These are phyloP conservation scores for Panorpa germanica DNA, from an alignment of 2,888 invertebrate genomes.

Conservation along the genomic window DNA sequence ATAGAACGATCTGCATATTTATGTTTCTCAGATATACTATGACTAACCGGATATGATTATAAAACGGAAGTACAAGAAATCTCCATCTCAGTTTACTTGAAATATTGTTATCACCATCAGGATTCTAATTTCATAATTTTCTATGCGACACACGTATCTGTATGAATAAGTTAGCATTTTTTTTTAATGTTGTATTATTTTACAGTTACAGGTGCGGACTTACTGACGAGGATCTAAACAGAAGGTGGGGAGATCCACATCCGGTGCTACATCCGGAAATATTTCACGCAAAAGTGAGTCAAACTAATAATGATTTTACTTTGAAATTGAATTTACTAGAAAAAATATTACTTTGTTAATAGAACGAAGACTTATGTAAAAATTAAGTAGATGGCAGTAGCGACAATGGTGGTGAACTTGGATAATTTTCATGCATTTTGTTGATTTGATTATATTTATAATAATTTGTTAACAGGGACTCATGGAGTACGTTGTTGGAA, in stretches of 20 bases:
- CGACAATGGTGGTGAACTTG: slow-evolving; percentile 10
- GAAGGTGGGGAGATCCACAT: slow-evolving; percentile 65
- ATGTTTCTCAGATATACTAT: too few relatives aligned
- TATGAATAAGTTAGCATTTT: too few relatives aligned
- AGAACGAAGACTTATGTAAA: neutral
- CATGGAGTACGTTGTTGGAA: slow-evolving; percentile 38
- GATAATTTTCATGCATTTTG: slow-evolving; percentile 7
- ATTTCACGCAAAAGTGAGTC: slow-evolving; percentile 53
- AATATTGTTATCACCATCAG: too few relatives aligned
- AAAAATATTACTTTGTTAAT: slow-evolving; percentile 6
- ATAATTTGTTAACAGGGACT: slow-evolving; percentile 26
- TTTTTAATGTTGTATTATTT: slow-evolving; percentile 25
- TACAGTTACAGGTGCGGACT: slow-evolving; percentile 65
- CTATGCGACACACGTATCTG: too few relatives aligned
- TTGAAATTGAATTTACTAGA: slow-evolving; percentile 8
- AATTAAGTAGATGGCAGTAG: neutral
- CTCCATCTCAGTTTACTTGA: too few relatives aligned
- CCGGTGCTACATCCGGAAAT: slow-evolving; percentile 60
- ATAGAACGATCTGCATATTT: too few relatives aligned
- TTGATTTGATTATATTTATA: slow-evolving; percentile 1
- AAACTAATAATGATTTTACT: slow-evolving; percentile 3
- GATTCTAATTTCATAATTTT: too few relatives aligned
- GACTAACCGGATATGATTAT: too few relatives aligned
- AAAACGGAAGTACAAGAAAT: too few relatives aligned
- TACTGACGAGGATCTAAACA: slow-evolving; percentile 70